A percentile compares a stretch with the other conserved stretches of the same genome.
phyloP scores from a whole-genome alignment of 2,888 invertebrate genomes.

The Ornithoptera priamus region DNA sequence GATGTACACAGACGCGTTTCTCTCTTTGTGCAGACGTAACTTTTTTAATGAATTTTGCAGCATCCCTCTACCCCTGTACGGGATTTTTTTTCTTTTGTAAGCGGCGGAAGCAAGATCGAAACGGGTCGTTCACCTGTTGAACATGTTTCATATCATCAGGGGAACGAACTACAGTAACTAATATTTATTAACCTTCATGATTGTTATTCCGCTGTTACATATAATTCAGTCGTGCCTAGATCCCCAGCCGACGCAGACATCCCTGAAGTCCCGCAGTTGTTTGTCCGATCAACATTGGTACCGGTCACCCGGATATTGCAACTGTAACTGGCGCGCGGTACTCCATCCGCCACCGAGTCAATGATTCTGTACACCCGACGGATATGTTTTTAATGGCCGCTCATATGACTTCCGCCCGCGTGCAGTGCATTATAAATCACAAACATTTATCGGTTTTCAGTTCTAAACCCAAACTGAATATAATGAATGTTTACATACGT shows the following conservation, averaged over 20 bases:
- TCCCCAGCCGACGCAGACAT: background rate
- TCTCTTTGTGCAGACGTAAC: too few relatives aligned
- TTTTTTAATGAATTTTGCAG: too few relatives aligned
- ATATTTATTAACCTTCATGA: background rate
- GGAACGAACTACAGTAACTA: background rate
- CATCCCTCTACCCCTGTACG: too few relatives aligned
- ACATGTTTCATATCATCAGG: background rate
- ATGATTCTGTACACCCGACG: background rate
- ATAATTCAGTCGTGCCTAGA: background rate
- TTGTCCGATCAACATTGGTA: conserved; percentile 11
- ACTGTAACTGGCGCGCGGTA: background rate
- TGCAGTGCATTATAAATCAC: conserved; percentile 2
- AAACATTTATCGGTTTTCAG: background rate
- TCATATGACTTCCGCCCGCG: too few relatives aligned
- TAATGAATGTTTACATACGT: background rate
- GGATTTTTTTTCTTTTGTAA: too few relatives aligned
- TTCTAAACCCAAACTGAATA: background rate
- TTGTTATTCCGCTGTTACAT: background rate
- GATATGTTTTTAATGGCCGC: too few relatives aligned
- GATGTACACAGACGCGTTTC: too few relatives aligned
- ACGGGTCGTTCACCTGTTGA: background rate
- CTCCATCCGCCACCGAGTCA: too few relatives aligned
- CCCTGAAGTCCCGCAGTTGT: background rate
- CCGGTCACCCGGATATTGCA: conserved; percentile 7
- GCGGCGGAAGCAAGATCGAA: too few relatives aligned